Conservation (phyloP, 2,113 vertebrate species). For the Carlito syrichta region DNA sequence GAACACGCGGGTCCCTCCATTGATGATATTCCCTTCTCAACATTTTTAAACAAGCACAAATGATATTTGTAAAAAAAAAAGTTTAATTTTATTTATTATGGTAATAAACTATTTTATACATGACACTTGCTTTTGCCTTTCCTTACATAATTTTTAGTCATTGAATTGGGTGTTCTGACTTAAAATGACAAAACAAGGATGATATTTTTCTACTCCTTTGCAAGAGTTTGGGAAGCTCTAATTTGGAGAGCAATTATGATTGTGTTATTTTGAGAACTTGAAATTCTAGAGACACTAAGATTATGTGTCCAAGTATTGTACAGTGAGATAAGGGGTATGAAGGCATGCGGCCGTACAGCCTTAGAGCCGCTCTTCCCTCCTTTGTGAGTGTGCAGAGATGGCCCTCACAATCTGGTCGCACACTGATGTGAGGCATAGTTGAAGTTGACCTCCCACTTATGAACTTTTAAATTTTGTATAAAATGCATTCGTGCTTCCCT, state of each 20-base stretch:
- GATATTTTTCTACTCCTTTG: background rate
- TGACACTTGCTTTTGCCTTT: constrained; percentile 73
- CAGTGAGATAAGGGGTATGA: fast-evolving
- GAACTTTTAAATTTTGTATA: background rate
- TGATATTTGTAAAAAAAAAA: constrained; percentile 89
- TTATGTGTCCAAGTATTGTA: background rate
- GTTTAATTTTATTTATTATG: constrained; percentile 92
- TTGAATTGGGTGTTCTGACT: background rate
- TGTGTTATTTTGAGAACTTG: background rate
- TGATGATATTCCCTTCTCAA: constrained; percentile 83
- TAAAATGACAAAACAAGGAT: background rate
- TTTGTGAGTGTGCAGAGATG: background rate
- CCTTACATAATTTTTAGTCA: background rate
- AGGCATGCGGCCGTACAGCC: fast-evolving
- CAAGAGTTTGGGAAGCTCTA: background rate
- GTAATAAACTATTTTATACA: constrained; percentile 99
- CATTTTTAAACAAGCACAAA: constrained; percentile 97
- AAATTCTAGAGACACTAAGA: background rate
- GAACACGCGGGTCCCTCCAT: constrained; percentile 79
- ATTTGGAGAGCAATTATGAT: background rate
- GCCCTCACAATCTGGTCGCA: background rate
- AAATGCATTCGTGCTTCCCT: background rate
- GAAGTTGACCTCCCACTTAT: background rate
- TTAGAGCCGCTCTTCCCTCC: background rate
- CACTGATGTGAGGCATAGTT: background rate